Evolutionary conservation across 2,888 invertebrate genomes (phyloP), one percentile per base, ranked within the genome.

Genomic region (Pollenia amentaria): DNA sequence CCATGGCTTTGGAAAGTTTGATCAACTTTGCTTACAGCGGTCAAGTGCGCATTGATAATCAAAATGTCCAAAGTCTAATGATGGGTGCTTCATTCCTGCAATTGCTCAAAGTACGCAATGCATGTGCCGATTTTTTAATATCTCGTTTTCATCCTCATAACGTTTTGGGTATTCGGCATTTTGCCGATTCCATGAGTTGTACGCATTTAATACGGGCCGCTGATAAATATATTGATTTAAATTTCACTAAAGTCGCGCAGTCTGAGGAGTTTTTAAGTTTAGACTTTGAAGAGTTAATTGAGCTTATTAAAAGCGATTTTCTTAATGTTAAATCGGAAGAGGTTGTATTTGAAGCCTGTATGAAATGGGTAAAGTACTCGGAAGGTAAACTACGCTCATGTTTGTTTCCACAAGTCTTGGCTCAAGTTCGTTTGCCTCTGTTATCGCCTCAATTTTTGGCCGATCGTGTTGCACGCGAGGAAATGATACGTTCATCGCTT

Each of bases 11-110:
- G 88, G 97, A 97, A 93, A 95, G 96, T 51, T 94, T 98, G 69
- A 95, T 98, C 53, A 97, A 97, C 92, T 98, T 96, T 94, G 97
- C 97, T 0, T 98, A 98, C 93, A 96, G 96, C 88, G 97, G 96
- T 1, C 94, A 95, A 88, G 95, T 98, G 9, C 95, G 95, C 84
- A 95, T 98, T 78, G 96, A 96, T 90, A 95, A 95, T 89, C 95
- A 95, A 88, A 97, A 97, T 93, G 97, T 97, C 0, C 97, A 98
- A 92, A 96, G 95, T 88, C 94, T 98, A 48, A 96, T 98, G 95
- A 96, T 97, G 72, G 97, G 97, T 14, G 96, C 97, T 8, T 96
- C 97, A 16, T 97, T 97, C 92, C 94, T 98, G 51, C 97, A 97
- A 90, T 93, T 98, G 72, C 95, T 95, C 88, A 95, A 96, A 94